Percentiles rank a stretch among this genome's conserved stretches.
Evolutionary conservation across 2,113 vertebrate species (phyloP).

Genomic region (Loxodonta africana): DNA sequence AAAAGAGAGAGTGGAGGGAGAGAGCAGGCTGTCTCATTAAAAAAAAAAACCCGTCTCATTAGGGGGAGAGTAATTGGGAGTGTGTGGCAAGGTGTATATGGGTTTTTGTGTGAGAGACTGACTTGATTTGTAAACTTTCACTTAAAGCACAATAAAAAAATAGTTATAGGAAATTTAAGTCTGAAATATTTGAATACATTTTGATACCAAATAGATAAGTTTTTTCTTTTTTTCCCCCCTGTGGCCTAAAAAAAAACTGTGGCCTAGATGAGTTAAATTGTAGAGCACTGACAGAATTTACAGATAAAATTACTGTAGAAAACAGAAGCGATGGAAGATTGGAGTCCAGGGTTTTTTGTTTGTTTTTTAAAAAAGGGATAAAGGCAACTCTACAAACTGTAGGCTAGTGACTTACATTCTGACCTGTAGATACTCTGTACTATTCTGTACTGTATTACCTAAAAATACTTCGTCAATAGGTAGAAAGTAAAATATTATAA

Average conservation of each 20-base stretch:
- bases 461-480: slow-evolving; percentile 35
- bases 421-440: background rate
- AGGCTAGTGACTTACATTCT: background rate
- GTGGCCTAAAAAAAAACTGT: background rate
- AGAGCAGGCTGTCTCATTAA: too few species aligned
- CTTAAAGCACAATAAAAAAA: too few species aligned
- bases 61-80: too few species aligned
- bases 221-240: background rate
- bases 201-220: slow-evolving; percentile 5
- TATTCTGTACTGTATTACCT: background rate
- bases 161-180: background rate
- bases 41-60: too few species aligned
- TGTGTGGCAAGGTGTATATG: too few species aligned
- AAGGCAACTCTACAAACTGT: background rate
- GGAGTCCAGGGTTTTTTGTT: background rate
- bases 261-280: background rate
- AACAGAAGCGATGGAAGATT: slow-evolving; percentile 14
- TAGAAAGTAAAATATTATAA: slow-evolving; percentile 38
- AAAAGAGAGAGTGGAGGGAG: too few species aligned
- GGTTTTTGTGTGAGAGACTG: too few species aligned
- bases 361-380: slow-evolving; percentile 1
- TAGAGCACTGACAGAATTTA: background rate
- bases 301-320: background rate
- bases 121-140: too few species aligned
- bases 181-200: slow-evolving; percentile 1